Conservation (phyloP, 2,113 vertebrate species). For the Anguilla japonica region DNA sequence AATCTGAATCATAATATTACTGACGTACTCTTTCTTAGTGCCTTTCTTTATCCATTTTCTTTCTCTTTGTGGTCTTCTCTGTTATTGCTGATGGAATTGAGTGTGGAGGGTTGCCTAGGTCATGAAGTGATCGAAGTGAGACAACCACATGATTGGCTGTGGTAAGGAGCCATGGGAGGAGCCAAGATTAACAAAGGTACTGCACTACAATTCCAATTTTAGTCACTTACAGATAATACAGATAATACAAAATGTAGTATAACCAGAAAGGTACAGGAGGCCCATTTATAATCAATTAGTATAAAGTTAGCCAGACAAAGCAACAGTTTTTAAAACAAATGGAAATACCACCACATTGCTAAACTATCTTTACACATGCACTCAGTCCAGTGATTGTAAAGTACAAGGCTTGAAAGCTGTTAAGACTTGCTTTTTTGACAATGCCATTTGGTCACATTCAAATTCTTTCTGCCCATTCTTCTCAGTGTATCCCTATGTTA, state of each 20-base stretch:
- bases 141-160: slow-evolving; percentile 56
- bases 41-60: background rate
- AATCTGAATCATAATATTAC: background rate
- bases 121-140: slow-evolving; percentile 61
- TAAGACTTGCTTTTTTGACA: background rate
- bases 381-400: background rate
- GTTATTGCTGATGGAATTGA: slow-evolving; percentile 49
- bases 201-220: slow-evolving; percentile 66
- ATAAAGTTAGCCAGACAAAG: too few species aligned
- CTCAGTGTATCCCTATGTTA: too few species aligned
- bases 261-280: too few species aligned
- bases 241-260: too few species aligned
- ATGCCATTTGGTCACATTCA: too few species aligned
- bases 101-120: slow-evolving; percentile 64
- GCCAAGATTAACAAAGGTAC: slow-evolving; percentile 77
- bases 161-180: slow-evolving; percentile 64
- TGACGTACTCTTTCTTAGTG: background rate
- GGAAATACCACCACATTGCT: too few species aligned
- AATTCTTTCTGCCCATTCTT: too few species aligned
- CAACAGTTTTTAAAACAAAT: too few species aligned
- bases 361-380: background rate
- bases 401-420: background rate
- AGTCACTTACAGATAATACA: too few species aligned
- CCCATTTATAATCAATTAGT: too few species aligned
- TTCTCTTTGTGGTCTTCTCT: background rate